Evolutionary conservation across 2,797 vertebrate genomes (phyloP).

Genomic region (Pteropus rufus): DNA sequence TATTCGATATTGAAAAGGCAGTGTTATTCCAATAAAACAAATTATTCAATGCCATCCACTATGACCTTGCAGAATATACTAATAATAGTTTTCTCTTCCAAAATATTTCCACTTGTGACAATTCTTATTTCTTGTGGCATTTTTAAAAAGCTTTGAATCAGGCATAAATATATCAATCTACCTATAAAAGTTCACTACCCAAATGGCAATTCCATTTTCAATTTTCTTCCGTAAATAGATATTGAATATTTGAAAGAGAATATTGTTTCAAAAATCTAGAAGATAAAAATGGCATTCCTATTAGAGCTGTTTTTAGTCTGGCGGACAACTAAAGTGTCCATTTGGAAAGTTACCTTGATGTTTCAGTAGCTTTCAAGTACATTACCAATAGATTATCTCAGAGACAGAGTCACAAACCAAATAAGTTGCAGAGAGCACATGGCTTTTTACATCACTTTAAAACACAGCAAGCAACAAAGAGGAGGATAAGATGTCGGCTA

Average conservation of each 20-base stretch:
- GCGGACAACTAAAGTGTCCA: not conserved
- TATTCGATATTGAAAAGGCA: constrained; percentile 6
- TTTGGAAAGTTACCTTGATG: not conserved
- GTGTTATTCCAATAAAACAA: constrained; percentile 5
- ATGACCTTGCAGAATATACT: constrained; percentile 40
- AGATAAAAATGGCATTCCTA: not conserved
- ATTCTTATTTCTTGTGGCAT: constrained; percentile 53
- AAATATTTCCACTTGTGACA: constrained; percentile 14
- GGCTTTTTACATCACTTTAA: not conserved
- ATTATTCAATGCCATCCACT: not conserved
- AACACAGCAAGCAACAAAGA: not conserved
- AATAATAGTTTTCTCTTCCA: not conserved
- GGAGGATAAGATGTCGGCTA: not conserved
- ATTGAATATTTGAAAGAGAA: constrained; percentile 10
- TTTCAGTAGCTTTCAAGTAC: not conserved
- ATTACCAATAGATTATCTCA: not conserved
- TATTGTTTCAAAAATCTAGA: not conserved
- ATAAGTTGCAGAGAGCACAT: not conserved
- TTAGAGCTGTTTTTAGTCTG: not conserved
- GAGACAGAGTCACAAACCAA: not conserved
- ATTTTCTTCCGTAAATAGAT: constrained; percentile 36
- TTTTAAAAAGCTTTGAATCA: constrained; percentile 31
- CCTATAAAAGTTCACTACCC: not conserved
- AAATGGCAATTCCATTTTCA: constrained; percentile 42
- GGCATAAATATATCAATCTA: not conserved